Percentiles rank a stretch among this genome's conserved stretches.
phyloP scores from a whole-genome alignment of 2,888 invertebrate species.

The Dolichopus griseipennis region DNA sequence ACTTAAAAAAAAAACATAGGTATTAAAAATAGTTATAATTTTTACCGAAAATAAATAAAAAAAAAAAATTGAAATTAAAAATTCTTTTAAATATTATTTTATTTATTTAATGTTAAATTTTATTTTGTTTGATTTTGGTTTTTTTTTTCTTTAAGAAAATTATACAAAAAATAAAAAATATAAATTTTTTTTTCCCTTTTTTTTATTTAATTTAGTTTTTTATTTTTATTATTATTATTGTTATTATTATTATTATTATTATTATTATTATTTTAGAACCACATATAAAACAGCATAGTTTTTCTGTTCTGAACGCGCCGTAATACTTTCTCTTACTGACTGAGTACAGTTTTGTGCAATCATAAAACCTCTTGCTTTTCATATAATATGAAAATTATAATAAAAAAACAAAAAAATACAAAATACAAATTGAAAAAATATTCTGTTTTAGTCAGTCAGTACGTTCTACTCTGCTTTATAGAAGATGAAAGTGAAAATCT shows the following conservation, averaged over 20 bases:
- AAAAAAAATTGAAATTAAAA: too few species aligned
- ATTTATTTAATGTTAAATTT: too few species aligned
- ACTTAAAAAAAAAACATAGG: too few species aligned
- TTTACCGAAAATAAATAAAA: too few species aligned
- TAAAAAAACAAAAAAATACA: not conserved
- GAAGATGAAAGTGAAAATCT: constrained; percentile 26
- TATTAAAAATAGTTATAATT: too few species aligned
- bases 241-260: not conserved
- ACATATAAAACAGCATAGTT: constrained; percentile 14
- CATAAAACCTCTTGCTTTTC: constrained; percentile 9
- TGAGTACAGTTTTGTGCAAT: constrained; percentile 14
- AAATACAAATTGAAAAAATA: not conserved
- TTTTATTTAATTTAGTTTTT: not conserved
- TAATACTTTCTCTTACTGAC: constrained; percentile 44
- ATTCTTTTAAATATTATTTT: too few species aligned
- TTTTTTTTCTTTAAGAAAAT: not conserved
- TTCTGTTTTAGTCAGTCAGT: not conserved
- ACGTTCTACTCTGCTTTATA: constrained; percentile 18
- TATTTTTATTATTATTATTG: not conserved
- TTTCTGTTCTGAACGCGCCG: constrained; percentile 33
- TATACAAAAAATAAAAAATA: not conserved
- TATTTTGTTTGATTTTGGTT: too few species aligned
- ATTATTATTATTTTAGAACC: not conserved
- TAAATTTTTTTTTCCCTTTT: not conserved
- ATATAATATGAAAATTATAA: not conserved